These are phyloP conservation scores for Lagria hirta DNA, from an alignment of 2,888 invertebrate genomes.

Conservation along the genomic window DNA sequence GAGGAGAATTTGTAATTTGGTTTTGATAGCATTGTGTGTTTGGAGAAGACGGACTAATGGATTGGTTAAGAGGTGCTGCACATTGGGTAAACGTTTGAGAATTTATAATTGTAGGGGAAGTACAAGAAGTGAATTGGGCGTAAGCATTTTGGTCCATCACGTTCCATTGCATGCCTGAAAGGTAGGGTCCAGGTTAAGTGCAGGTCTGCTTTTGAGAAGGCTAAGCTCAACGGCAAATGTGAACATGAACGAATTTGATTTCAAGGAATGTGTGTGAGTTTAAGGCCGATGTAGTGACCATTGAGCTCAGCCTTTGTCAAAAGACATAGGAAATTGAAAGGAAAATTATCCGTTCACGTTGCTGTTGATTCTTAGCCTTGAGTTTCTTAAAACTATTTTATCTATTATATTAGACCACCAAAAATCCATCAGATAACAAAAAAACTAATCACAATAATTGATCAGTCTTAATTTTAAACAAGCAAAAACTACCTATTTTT, in stretches of 20 bases:
- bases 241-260: slow-evolving; percentile 39
- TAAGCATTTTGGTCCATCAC: slow-evolving; percentile 78
- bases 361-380: slow-evolving; percentile 51
- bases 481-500: not conserved
- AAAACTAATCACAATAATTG: no score
- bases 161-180: slow-evolving; percentile 75
- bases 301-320: slow-evolving; percentile 51
- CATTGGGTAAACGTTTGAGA: slow-evolving; percentile 28
- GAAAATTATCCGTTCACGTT: slow-evolving; percentile 32
- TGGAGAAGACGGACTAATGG: slow-evolving; percentile 36
- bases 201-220: slow-evolving; percentile 38
- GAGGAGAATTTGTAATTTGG: slow-evolving; percentile 50
- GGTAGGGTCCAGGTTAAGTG: no score
- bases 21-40: slow-evolving; percentile 38
- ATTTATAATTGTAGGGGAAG: slow-evolving; percentile 57
- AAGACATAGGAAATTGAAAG: slow-evolving; percentile 24
- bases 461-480: not conserved
- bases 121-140: slow-evolving; percentile 66
- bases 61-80: slow-evolving; percentile 17
- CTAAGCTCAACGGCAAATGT: slow-evolving; percentile 53
- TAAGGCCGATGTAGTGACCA: slow-evolving; percentile 28
- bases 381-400: slow-evolving; percentile 13
- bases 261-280: slow-evolving; percentile 6
- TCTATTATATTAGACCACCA: not conserved
- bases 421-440: no score